A percentile compares a stretch with the other conserved stretches of the same genome.
Conservation (phyloP, 2,797 vertebrate genomes). For the Semaprochilodus insignis region DNA sequence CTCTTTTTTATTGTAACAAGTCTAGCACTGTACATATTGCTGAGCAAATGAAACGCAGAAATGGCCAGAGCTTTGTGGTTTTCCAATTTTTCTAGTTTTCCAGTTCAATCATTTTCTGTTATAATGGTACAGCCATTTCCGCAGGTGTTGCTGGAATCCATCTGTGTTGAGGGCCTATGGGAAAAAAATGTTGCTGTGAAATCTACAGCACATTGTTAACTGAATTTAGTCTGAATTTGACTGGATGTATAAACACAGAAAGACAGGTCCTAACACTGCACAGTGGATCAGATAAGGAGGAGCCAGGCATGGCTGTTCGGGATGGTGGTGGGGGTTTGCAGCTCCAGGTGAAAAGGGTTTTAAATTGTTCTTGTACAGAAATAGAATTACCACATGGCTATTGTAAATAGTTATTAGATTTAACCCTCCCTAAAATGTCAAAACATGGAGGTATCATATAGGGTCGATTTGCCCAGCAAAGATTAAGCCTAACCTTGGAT, state of each 20-base stretch:
- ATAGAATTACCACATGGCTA: not conserved
- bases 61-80: not conserved
- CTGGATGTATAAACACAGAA: not conserved
- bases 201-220: not conserved
- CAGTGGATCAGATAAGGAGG: not conserved
- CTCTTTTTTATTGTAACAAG: not conserved
- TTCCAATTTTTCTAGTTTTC: conserved; percentile 1
- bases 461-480: not conserved
- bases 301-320: not conserved
- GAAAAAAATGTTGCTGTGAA: not conserved
- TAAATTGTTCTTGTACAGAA: not conserved
- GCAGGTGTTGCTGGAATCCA: not conserved
- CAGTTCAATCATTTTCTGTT: not conserved
- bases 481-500: no score
- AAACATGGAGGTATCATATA: not conserved
- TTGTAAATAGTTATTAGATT: not conserved
- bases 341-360: not conserved
- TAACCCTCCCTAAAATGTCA: not conserved
- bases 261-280: not conserved
- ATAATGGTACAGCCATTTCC: not conserved
- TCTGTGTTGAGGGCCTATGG: not conserved
- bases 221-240: not conserved
- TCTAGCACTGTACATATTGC: conserved; percentile 2
- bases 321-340: no score
- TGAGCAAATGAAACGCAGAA: conserved; percentile 24